Percentiles rank a stretch among this genome's conserved stretches.
These are phyloP conservation scores for Oncopodura yosiiana DNA, from an alignment of 1,140 invertebrate species.

Conservation along the genomic window DNA sequence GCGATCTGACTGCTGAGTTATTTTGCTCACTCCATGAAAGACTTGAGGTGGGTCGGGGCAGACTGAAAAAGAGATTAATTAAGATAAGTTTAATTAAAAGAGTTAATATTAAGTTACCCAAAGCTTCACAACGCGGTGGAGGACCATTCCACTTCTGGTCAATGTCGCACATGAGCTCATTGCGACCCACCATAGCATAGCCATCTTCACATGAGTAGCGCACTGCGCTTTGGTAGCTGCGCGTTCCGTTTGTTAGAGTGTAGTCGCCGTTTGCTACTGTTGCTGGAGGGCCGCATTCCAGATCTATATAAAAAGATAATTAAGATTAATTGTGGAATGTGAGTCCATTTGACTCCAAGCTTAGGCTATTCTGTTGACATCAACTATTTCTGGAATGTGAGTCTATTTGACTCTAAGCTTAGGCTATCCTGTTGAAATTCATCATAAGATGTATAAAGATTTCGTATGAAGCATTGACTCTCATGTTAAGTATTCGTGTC, in stretches of 20 bases:
- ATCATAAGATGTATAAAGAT: too few species aligned
- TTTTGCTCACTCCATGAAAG: slow-evolving; percentile 56
- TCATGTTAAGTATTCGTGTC: not conserved
- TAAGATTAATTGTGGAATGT: not conserved
- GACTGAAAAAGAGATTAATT: slow-evolving; percentile 22
- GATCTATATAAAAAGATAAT: slow-evolving; percentile 48
- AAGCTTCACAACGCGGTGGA: slow-evolving; percentile 73
- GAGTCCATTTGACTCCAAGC: too few species aligned
- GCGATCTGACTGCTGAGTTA: slow-evolving; percentile 52
- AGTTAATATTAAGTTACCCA: slow-evolving; percentile 41
- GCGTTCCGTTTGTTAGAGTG: slow-evolving; percentile 67
- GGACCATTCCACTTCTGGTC: slow-evolving; percentile 89
- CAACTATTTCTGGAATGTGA: not conserved
- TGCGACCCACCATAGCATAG: slow-evolving; percentile 68
- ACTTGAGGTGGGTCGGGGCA: slow-evolving; percentile 52
- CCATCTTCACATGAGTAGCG: slow-evolving; percentile 73
- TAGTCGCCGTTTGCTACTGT: slow-evolving; percentile 73
- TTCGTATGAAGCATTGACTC: not conserved
- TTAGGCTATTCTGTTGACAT: too few species aligned
- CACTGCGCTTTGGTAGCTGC: slow-evolving; percentile 72
- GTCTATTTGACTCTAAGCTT: too few species aligned
- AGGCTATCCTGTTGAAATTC: too few species aligned
- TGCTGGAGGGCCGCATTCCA: slow-evolving; percentile 80
- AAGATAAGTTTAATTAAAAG: slow-evolving; percentile 5
- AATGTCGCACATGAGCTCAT: slow-evolving; percentile 75